These are phyloP conservation scores for Melanotaenia parkinsoni DNA, from an alignment of 2,797 vertebrate species.

Conservation along the genomic window DNA sequence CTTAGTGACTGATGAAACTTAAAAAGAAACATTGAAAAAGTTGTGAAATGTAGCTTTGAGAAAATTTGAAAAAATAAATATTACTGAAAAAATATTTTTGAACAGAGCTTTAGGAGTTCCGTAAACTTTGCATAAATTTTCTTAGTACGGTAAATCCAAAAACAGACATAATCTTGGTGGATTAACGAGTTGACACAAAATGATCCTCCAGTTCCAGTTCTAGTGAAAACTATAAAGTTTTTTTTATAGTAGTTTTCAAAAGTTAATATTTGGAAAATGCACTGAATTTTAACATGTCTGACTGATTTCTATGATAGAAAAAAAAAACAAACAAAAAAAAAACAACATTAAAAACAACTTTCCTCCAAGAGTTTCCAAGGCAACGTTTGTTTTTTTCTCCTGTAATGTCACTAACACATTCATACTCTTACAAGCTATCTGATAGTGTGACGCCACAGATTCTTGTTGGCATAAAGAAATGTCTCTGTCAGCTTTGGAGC, in stretches of 20 bases:
- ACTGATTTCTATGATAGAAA: slow-evolving; percentile 37
- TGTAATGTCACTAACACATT: slow-evolving; percentile 35
- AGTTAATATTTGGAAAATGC: background rate
- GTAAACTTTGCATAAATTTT: background rate
- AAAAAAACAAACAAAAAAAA: background rate
- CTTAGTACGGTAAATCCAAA: background rate
- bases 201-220: background rate
- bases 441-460: slow-evolving; percentile 25
- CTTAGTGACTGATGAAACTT: too few relatives aligned
- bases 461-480: slow-evolving; percentile 24
- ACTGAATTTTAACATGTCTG: slow-evolving; percentile 15
- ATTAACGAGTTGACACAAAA: slow-evolving; percentile 2
- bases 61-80: too few relatives aligned
- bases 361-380: slow-evolving; percentile 57
- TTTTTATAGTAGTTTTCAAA: slow-evolving; percentile 7
- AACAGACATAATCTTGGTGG: background rate
- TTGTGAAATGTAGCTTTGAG: too few relatives aligned
- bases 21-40: too few relatives aligned
- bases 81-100: background rate
- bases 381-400: slow-evolving; percentile 59
- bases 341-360: background rate
- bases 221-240: background rate
- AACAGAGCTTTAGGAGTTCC: background rate
- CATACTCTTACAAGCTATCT: slow-evolving; percentile 29
- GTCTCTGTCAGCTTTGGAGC: slow-evolving; percentile 20